phyloP scores from a whole-genome alignment of 2,113 vertebrate genomes.

The Percopsis transmontana region DNA sequence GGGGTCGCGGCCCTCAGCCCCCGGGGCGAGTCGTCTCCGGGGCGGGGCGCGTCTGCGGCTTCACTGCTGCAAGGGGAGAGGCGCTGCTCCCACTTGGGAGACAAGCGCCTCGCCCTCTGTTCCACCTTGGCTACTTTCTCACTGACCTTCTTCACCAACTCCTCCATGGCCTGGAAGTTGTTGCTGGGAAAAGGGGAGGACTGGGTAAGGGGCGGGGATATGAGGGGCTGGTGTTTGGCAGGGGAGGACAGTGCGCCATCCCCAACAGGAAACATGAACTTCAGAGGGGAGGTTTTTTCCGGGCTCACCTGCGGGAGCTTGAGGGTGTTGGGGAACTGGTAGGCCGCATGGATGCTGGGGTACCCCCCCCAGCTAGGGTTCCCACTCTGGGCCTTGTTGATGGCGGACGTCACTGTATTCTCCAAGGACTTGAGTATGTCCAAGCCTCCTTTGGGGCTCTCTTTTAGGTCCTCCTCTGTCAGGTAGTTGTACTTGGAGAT shows the following conservation, averaged over 20 bases:
- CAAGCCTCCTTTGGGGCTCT: constrained; percentile 92
- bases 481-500: constrained; percentile 93
- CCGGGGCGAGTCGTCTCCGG: constrained; percentile 77
- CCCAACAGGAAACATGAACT: constrained; percentile 82
- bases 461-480: constrained; percentile 96
- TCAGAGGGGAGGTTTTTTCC: constrained; percentile 84
- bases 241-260: constrained; percentile 79
- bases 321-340: constrained; percentile 94
- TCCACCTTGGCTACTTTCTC: constrained; percentile 93
- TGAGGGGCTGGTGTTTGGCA: constrained; percentile 84
- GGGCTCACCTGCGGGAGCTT: constrained; percentile 84
- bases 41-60: constrained; percentile 77
- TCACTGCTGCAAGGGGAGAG: constrained; percentile 86
- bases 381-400: constrained; percentile 98
- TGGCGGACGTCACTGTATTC: constrained; percentile 95
- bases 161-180: constrained; percentile 94
- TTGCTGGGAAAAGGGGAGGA: constrained; percentile 88
- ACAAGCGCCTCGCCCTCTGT: constrained; percentile 87
- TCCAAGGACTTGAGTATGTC: constrained; percentile 98
- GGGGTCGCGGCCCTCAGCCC: constrained; percentile 85
- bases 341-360: constrained; percentile 98
- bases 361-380: constrained; percentile 98
- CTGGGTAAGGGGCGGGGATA: constrained; percentile 85
- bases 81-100: constrained; percentile 79
- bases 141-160: constrained; percentile 92